Evolutionary conservation across 1,140 invertebrate genomes (phyloP).

Genomic region (Lutraria rhynchaena): DNA sequence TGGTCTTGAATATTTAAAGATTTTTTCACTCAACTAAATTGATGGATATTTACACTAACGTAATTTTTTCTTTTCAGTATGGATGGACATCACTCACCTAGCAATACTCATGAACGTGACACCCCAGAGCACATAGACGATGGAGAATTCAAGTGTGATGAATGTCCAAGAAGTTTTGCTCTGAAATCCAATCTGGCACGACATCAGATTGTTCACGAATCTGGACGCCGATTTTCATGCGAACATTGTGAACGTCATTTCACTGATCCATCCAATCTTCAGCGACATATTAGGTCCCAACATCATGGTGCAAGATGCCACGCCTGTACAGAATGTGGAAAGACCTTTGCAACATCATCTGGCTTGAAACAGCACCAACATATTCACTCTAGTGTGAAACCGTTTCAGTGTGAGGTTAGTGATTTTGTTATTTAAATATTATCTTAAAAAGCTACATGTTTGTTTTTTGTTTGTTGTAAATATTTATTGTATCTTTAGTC

Average conservation of each 20-base stretch:
- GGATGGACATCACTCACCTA: slow-evolving; percentile 11
- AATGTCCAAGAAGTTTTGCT: slow-evolving; percentile 91
- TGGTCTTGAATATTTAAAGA: too few species aligned
- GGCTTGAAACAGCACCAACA: slow-evolving; percentile 99
- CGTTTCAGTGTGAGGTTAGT: slow-evolving; percentile 89
- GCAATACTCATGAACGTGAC: slow-evolving; percentile 42
- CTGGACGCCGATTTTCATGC: slow-evolving; percentile 84
- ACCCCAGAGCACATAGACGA: slow-evolving; percentile 63
- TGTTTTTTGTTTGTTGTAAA: too few species aligned
- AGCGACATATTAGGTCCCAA: slow-evolving; percentile 96
- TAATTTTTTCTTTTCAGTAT: slow-evolving; percentile 10
- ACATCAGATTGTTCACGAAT: slow-evolving; percentile 86
- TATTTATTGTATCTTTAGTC: too few species aligned
- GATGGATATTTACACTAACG: too few species aligned
- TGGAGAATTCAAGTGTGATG: slow-evolving; percentile 90
- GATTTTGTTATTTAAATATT: too few species aligned
- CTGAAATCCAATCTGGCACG: slow-evolving; percentile 91
- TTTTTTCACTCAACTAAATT: too few species aligned
- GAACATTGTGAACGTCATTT: slow-evolving; percentile 97
- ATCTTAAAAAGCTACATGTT: too few species aligned
- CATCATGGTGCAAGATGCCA: slow-evolving; percentile 96
- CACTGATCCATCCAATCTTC: slow-evolving; percentile 97
- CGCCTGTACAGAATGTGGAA: slow-evolving; percentile 98
- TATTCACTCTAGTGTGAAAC: slow-evolving; percentile 99
- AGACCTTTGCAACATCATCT: slow-evolving; percentile 98